A percentile compares a stretch with the other conserved stretches of the same genome.
Evolutionary conservation across 2,113 vertebrate species (phyloP).

Genomic region (Microcebus ravelobensis): DNA sequence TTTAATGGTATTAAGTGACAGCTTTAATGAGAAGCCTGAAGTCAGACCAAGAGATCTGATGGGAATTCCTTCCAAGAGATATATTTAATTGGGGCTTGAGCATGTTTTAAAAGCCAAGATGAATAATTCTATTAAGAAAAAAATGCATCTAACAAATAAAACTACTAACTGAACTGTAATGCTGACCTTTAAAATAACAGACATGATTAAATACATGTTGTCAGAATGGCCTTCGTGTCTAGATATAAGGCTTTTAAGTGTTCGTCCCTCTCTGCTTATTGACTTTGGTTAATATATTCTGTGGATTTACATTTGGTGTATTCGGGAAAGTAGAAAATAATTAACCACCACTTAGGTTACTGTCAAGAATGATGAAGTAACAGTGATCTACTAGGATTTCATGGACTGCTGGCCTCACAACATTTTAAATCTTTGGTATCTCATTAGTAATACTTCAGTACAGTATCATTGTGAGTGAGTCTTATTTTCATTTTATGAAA

Average conservation of each 20-base stretch:
- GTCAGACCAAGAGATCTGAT: slow-evolving; percentile 70
- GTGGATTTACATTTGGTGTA: slow-evolving; percentile 73
- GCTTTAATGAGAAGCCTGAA: slow-evolving; percentile 77
- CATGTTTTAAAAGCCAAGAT: slow-evolving; percentile 61
- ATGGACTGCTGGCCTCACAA: slow-evolving; percentile 40
- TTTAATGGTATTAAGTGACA: slow-evolving; percentile 79
- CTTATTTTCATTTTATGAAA: neutral
- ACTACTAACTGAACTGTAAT: slow-evolving; percentile 65
- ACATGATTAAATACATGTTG: slow-evolving; percentile 3
- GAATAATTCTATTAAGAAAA: slow-evolving; percentile 63
- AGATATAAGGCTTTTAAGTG: slow-evolving; percentile 69
- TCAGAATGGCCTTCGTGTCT: slow-evolving; percentile 57
- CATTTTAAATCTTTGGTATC: slow-evolving; percentile 47
- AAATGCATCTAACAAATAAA: slow-evolving; percentile 70
- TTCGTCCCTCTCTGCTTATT: slow-evolving; percentile 57
- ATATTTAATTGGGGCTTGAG: slow-evolving; percentile 74
- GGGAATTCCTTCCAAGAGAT: slow-evolving; percentile 77
- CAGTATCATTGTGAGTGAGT: neutral
- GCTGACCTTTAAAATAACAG: slow-evolving; percentile 57
- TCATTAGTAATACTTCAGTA: neutral
- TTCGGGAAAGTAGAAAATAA: slow-evolving; percentile 70
- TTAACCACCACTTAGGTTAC: slow-evolving; percentile 72
- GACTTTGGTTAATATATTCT: slow-evolving; percentile 73
- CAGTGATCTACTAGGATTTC: neutral
- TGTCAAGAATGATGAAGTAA: slow-evolving; percentile 62